Evolutionary conservation across 2,797 vertebrate genomes (phyloP).

Genomic region (Sebastes umbrosus): DNA sequence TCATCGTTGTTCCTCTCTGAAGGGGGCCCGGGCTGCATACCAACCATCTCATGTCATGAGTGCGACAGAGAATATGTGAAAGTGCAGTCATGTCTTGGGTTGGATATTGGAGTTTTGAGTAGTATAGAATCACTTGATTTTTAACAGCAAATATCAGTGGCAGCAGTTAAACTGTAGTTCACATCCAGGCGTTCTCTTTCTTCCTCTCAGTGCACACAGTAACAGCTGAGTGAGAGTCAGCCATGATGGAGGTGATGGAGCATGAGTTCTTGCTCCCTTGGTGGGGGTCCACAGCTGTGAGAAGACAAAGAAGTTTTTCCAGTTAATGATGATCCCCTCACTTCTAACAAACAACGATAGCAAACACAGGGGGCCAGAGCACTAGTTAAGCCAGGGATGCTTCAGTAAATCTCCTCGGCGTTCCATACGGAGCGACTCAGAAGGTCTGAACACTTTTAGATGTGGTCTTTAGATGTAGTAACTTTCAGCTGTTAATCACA

Average conservation of each 20-base stretch:
- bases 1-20: background rate
- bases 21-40: background rate
- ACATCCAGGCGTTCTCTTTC: background rate
- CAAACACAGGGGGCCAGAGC: background rate
- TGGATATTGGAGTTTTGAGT: background rate
- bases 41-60: background rate
- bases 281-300: background rate
- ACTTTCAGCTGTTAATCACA: background rate
- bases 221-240: background rate
- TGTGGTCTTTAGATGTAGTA: background rate
- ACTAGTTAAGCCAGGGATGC: background rate
- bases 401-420: background rate
- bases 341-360: background rate
- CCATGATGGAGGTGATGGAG: constrained; percentile 13
- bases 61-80: background rate
- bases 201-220: background rate
- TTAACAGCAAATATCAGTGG: background rate
- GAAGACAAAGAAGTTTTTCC: background rate
- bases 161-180: background rate
- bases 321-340: background rate
- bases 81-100: background rate
- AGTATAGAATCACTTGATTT: background rate
- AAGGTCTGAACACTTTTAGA: background rate
- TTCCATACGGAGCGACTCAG: background rate
- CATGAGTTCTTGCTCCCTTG: constrained; percentile 2